A percentile compares a stretch with the other conserved stretches of the same genome.
Conservation (phyloP, 2,888 invertebrate species). For the Taenaris catops region DNA sequence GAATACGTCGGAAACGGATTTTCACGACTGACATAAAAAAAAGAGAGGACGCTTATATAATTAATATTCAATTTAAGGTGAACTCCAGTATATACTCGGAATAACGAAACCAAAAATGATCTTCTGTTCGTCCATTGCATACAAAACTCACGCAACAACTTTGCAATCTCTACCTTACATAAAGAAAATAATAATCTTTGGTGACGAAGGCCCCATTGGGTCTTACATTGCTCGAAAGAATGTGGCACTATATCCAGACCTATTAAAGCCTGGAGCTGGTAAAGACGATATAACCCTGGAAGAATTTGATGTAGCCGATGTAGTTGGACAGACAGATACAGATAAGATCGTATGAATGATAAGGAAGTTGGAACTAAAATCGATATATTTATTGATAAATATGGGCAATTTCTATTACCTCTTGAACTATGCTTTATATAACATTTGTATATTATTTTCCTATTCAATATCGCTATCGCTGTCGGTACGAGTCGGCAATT, state of each 20-base stretch:
- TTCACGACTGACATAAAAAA: no score
- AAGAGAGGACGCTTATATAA: no score
- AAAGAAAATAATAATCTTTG: slow-evolving; percentile 42
- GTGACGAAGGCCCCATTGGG: slow-evolving; percentile 28
- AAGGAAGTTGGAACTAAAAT: no score
- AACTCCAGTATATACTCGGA: slow-evolving; percentile 42
- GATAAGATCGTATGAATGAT: no score
- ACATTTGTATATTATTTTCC: no score
- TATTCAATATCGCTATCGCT: no score
- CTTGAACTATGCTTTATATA: no score
- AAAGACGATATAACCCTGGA: slow-evolving; percentile 17
- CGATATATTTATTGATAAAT: no score
- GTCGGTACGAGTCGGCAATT: no score
- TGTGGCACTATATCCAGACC: slow-evolving; percentile 36
- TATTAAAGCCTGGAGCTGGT: slow-evolving; percentile 27
- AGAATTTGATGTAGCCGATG: slow-evolving; percentile 23
- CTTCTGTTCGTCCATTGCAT: slow-evolving; percentile 42
- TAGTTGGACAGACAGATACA: slow-evolving; percentile 27
- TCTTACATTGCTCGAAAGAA: no score
- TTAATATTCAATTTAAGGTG: slow-evolving; percentile 45
- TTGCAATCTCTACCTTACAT: slow-evolving; percentile 32
- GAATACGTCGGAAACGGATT: no score
- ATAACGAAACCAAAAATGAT: slow-evolving; percentile 53
- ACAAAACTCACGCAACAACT: slow-evolving; percentile 33
- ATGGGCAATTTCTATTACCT: no score